Evolutionary conservation across 2,888 invertebrate genomes (phyloP), one percentile per base, ranked within the genome.

Genomic region (Cactoblastis cactorum): DNA sequence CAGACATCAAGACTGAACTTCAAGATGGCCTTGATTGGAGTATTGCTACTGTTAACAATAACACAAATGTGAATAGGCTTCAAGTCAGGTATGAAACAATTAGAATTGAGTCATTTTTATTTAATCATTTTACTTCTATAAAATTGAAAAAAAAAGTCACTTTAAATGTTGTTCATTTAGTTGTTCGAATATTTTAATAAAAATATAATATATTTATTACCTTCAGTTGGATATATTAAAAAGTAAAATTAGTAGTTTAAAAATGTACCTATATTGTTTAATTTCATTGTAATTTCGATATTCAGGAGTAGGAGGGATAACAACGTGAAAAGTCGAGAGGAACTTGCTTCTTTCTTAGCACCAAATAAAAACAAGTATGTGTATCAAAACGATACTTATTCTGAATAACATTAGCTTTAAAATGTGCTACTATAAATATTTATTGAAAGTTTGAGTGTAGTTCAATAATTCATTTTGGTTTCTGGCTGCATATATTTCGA

Each of bases 261-360:
- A n/a, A n/a, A n/a, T n/a, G n/a, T n/a, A n/a, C n/a, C n/a, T n/a
- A n/a, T n/a, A n/a, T n/a, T n/a, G n/a, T n/a, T 24, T 50, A 34
- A 45, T 37, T 18, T 37, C n/a, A 17, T 9, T 32, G 18, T 49
- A 54, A 63, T 80, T 82, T 82, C 55, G 60, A 71, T 73, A 74
- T 80, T 80, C 81, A 89, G 89, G 87, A 85, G 72, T 83, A 87
- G 81, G 63, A 79, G 88, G 78, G 87, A 87, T 78, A 83, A 83
- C 77, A 71, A 68, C 74, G 70, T 69, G 71, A 84, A 86, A 82
- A 83, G 77, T 74, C 75, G 74, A 61, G 88, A 88, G 64, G 86
- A 88, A 57, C 80, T 74, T 69, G 64, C 86, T 70, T 77, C 84
- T 57, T 73, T 77, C 59, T 82, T 69, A 75, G 88, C 84, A 81